A percentile compares a stretch with the other conserved stretches of the same genome.
phyloP scores from a whole-genome alignment of 2,797 vertebrate species.

The Orientallactaga sibirica region DNA sequence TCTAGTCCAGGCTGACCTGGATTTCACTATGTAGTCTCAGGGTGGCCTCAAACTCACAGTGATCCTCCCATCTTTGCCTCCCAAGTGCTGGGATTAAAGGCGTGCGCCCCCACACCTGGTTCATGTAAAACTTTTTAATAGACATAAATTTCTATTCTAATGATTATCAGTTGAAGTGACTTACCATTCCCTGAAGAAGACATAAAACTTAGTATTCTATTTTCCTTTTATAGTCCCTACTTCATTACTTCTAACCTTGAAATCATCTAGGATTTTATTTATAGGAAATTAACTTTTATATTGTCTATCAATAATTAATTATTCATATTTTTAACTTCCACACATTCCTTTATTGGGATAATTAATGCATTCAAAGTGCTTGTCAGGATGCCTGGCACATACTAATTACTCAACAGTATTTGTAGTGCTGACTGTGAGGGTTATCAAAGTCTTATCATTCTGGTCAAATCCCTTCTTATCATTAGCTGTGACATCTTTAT shows the following conservation, averaged over 20 bases:
- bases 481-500: not conserved
- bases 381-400: not conserved
- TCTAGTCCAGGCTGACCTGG: no score
- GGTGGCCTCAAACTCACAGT: no score
- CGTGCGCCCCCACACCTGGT: no score
- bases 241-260: constrained; percentile 21
- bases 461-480: not conserved
- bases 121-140: not conserved
- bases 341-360: constrained; percentile 21
- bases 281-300: constrained; percentile 33
- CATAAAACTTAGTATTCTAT: not conserved
- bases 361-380: not conserved
- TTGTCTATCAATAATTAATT: constrained; percentile 31
- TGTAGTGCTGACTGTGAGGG: not conserved
- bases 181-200: constrained; percentile 18
- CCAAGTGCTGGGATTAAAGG: no score
- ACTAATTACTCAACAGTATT: not conserved
- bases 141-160: constrained; percentile 23
- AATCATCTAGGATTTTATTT: constrained; percentile 54
- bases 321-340: not conserved
- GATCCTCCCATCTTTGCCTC: no score
- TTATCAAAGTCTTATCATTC: not conserved
- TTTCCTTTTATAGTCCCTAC: not conserved
- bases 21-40: no score
- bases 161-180: not conserved